Evolutionary conservation across 2,888 invertebrate species (phyloP).

Genomic region (Lapara coniferarum): DNA sequence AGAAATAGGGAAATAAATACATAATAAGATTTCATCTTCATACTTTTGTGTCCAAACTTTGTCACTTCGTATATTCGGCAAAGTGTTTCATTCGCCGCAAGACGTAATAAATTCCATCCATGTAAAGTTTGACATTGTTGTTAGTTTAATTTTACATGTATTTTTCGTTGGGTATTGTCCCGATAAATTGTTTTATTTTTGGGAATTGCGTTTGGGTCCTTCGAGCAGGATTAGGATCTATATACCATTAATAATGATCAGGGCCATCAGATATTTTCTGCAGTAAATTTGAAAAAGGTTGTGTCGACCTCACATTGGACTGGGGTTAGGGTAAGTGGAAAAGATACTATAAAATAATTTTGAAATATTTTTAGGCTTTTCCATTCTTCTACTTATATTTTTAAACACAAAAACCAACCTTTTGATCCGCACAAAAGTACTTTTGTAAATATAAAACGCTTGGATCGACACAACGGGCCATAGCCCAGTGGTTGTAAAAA

Average conservation of each 20-base stretch:
- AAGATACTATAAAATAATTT: no score
- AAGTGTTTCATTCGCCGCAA: slow-evolving; percentile 6
- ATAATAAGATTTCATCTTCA: no score
- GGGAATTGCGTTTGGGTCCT: not conserved
- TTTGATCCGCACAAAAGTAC: not conserved
- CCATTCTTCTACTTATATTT: no score
- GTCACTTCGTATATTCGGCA: not conserved
- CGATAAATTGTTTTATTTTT: slow-evolving; percentile 5
- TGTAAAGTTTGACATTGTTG: slow-evolving; percentile 16
- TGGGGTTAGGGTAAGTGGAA: no score
- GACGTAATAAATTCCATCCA: not conserved
- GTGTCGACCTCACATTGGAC: no score
- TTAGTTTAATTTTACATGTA: not conserved
- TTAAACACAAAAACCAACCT: no score
- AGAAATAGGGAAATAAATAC: no score
- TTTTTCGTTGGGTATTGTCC: not conserved
- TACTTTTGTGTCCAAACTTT: no score
- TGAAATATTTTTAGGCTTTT: no score
- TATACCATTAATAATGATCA: no score
- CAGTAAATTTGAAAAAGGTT: no score
- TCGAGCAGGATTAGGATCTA: not conserved
- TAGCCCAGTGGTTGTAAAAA: slow-evolving; percentile 1
- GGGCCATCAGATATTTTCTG: no score
- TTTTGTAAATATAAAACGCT: not conserved
- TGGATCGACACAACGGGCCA: not conserved